Percentiles rank a stretch among this genome's conserved stretches.
Evolutionary conservation across 2,113 vertebrate genomes (phyloP).

Genomic region (Phaethornis superciliosus): DNA sequence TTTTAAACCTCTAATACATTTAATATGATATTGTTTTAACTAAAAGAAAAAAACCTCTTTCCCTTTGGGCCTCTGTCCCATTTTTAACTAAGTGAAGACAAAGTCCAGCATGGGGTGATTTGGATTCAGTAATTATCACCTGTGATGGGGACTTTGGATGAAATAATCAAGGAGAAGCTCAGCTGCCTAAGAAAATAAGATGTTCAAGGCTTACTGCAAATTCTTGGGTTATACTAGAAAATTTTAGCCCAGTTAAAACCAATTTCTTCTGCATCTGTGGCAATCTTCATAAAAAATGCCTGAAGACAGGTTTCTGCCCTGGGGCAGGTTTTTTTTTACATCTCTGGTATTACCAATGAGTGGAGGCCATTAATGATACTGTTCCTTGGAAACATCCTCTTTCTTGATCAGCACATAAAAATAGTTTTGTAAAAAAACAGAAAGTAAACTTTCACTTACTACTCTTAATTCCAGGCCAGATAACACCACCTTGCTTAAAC

Average conservation of each 20-base stretch:
- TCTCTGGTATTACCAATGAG: not conserved
- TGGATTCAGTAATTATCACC: not conserved
- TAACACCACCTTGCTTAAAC: not conserved
- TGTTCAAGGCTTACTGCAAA: not conserved
- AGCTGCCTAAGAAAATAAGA: not conserved
- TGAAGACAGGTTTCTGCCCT: not conserved
- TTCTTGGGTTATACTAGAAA: not conserved
- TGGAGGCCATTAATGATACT: not conserved
- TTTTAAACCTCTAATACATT: not conserved
- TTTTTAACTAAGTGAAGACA: not conserved
- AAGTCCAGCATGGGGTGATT: not conserved
- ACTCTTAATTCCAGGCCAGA: constrained; percentile 23
- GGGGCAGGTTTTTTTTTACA: not conserved
- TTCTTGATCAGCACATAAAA: not conserved
- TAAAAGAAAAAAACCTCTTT: not conserved
- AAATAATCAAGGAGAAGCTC: not conserved
- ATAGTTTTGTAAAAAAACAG: not conserved
- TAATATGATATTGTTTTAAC: not conserved
- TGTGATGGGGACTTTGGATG: not conserved
- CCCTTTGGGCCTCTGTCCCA: not conserved
- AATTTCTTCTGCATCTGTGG: not conserved
- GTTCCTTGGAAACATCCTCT: not conserved
- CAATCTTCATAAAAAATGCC: not conserved
- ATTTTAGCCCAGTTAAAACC: not conserved
- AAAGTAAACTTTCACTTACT: not conserved